phyloP scores from a whole-genome alignment of 2,888 invertebrate species.

The Papilio protenor region DNA sequence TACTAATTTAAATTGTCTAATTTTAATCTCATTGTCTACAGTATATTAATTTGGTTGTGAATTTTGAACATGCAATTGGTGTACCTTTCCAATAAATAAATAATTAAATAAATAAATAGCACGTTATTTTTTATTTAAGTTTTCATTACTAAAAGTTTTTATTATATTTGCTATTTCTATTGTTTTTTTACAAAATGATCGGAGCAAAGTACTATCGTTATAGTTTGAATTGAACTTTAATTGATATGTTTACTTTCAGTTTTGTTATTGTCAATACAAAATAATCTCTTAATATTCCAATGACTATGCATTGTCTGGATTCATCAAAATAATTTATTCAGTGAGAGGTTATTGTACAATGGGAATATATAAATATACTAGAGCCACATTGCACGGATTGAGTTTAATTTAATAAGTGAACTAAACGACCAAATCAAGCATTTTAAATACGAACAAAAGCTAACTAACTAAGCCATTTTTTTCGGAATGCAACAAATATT shows the following conservation, averaged over 20 bases:
- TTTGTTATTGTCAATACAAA: neutral
- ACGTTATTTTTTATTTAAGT: too few relatives aligned
- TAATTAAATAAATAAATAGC: too few relatives aligned
- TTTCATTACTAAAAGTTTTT: too few relatives aligned
- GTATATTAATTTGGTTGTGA: too few relatives aligned
- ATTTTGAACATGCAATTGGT: too few relatives aligned
- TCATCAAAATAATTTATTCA: slow-evolving; percentile 15
- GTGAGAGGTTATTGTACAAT: slow-evolving; percentile 13
- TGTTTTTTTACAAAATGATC: neutral
- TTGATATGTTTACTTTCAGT: slow-evolving; percentile 1
- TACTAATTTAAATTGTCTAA: too few relatives aligned
- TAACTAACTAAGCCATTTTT: neutral
- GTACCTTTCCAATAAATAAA: too few relatives aligned
- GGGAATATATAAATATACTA: neutral
- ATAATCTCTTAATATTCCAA: slow-evolving; percentile 11
- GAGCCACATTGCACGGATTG: neutral
- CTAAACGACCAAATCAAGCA: neutral
- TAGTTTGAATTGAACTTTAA: neutral
- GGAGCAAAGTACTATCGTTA: neutral
- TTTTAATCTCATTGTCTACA: too few relatives aligned
- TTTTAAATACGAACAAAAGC: neutral
- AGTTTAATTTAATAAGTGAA: neutral
- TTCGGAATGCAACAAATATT: neutral
- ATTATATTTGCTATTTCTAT: too few relatives aligned
- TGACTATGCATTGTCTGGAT: neutral